These are phyloP conservation scores for Agrypnus murinus DNA, from an alignment of 2,888 invertebrate species.

Conservation along the genomic window DNA sequence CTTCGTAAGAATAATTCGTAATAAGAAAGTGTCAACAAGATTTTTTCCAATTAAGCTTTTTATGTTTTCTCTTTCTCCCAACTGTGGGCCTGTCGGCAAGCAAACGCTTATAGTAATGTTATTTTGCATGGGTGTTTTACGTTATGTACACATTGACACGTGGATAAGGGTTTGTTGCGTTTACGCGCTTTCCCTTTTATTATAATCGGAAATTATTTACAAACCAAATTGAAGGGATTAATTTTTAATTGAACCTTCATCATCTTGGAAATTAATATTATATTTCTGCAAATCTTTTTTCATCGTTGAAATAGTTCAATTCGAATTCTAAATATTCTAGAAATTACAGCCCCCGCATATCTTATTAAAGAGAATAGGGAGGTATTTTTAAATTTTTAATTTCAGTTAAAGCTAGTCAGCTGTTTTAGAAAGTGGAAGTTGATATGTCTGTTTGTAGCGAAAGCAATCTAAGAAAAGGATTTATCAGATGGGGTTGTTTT, in stretches of 20 bases:
- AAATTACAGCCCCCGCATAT: too few relatives aligned
- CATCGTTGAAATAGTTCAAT: too few relatives aligned
- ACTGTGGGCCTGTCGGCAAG: background rate
- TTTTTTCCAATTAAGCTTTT: background rate
- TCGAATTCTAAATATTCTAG: too few relatives aligned
- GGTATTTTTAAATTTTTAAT: slow-evolving; percentile 5
- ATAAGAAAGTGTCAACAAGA: slow-evolving; percentile 9
- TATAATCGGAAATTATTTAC: slow-evolving; percentile 30
- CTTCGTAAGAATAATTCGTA: background rate
- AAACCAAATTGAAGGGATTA: slow-evolving; percentile 4
- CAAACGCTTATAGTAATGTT: background rate
- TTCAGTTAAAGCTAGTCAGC: slow-evolving; percentile 3
- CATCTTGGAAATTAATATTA: too few relatives aligned
- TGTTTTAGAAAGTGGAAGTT: background rate
- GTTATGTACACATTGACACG: slow-evolving; percentile 44
- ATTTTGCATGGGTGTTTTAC: slow-evolving; percentile 24
- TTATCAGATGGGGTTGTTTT: slow-evolving; percentile 4
- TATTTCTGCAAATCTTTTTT: too few relatives aligned
- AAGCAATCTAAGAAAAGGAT: background rate
- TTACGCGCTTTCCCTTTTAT: slow-evolving; percentile 15
- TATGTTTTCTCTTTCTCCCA: slow-evolving; percentile 5
- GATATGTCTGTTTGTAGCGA: background rate
- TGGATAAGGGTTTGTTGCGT: slow-evolving; percentile 35
- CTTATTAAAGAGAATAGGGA: background rate
- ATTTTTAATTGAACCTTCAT: too few relatives aligned